Evolutionary conservation across 2,888 invertebrate genomes (phyloP).

Genomic region (Iphiclides podalirius): DNA sequence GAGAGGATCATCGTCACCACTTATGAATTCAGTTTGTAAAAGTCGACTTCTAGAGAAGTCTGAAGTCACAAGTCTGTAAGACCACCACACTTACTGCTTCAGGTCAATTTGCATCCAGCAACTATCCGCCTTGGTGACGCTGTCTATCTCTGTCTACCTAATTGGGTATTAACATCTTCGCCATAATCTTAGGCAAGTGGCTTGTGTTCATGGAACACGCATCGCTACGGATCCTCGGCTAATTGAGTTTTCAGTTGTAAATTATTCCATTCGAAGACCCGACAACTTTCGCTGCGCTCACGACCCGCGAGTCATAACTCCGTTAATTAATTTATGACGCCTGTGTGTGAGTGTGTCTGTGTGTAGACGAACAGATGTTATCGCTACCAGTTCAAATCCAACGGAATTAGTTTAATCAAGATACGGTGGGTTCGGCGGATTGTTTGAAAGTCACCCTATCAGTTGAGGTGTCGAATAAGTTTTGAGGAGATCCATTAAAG

Average conservation of each 20-base stretch:
- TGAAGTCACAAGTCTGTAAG: too few relatives aligned
- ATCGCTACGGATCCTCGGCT: constrained; percentile 43
- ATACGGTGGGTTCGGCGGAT: constrained; percentile 5
- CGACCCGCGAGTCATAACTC: constrained; percentile 29
- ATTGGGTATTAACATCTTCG: too few relatives aligned
- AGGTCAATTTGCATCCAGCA: too few relatives aligned
- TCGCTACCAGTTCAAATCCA: constrained; percentile 9
- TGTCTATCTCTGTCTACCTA: too few relatives aligned
- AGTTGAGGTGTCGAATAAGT: neutral
- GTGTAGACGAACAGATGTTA: constrained; percentile 8
- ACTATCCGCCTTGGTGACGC: too few relatives aligned
- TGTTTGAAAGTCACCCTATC: neutral
- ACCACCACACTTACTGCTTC: too few relatives aligned
- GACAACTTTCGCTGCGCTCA: constrained; percentile 45
- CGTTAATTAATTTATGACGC: constrained; percentile 24
- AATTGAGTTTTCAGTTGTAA: constrained; percentile 67
- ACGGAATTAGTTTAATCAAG: neutral
- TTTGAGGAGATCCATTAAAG: too few relatives aligned
- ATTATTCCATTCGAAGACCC: constrained; percentile 62
- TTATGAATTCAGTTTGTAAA: too few relatives aligned
- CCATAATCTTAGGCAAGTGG: too few relatives aligned
- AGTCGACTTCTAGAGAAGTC: too few relatives aligned
- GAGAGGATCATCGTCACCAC: too few relatives aligned
- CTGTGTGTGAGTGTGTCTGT: too few relatives aligned
- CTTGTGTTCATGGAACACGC: constrained; percentile 7